Conservation (phyloP, 1,140 invertebrate species). For the Wiebesia pumilae region DNA sequence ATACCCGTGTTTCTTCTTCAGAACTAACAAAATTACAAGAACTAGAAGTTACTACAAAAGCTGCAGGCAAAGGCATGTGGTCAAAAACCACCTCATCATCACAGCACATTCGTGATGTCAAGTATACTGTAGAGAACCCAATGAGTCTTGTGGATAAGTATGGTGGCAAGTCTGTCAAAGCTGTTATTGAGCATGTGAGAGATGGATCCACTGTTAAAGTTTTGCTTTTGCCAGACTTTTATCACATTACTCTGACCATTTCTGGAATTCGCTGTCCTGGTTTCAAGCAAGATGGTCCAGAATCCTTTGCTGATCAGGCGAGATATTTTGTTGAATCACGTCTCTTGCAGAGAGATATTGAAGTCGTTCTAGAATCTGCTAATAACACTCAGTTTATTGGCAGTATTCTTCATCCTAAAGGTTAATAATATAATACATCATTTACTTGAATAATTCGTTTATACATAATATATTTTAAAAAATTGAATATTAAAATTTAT, state of each 20-base stretch:
- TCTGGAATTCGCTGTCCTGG: conserved; percentile 93
- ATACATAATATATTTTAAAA: background rate
- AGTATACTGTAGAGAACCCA: conserved; percentile 90
- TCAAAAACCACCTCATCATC: conserved; percentile 70
- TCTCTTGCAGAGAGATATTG: conserved; percentile 93
- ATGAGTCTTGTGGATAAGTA: conserved; percentile 88
- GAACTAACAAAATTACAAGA: conserved; percentile 84
- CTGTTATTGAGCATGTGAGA: conserved; percentile 95
- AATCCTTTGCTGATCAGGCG: conserved; percentile 87
- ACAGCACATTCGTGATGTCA: conserved; percentile 89
- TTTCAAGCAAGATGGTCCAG: conserved; percentile 79
- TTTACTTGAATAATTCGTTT: background rate
- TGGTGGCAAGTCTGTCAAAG: conserved; percentile 86
- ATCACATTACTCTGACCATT: conserved; percentile 94
- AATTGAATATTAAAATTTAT: background rate
- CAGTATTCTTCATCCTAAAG: conserved; percentile 92
- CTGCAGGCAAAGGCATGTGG: conserved; percentile 92
- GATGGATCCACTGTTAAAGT: conserved; percentile 96
- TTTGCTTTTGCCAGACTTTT: conserved; percentile 90
- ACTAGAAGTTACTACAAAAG: conserved; percentile 93
- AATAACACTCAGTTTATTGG: conserved; percentile 96
- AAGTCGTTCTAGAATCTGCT: conserved; percentile 92
- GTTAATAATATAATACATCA: conserved; percentile 70
- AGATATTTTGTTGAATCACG: conserved; percentile 93
- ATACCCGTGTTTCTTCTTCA: conserved; percentile 80